phyloP scores from a whole-genome alignment of 2,113 vertebrate genomes.

The Anolis carolinensis region DNA sequence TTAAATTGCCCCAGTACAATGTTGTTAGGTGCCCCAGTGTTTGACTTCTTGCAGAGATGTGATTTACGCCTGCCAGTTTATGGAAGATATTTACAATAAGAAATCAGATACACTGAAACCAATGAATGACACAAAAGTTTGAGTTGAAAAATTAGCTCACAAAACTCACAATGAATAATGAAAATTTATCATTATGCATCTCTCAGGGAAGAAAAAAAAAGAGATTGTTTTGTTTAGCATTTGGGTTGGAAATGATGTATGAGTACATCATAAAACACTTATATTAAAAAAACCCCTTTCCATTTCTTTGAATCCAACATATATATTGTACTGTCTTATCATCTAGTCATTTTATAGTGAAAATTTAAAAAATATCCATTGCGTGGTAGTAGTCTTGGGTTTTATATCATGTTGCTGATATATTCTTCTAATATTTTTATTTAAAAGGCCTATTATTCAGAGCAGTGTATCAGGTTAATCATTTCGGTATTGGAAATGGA shows the following conservation, averaged over 20 bases:
- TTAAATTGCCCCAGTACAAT: neutral
- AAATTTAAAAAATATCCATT: slow-evolving; percentile 79
- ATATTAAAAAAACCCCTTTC: slow-evolving; percentile 73
- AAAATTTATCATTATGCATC: slow-evolving; percentile 76
- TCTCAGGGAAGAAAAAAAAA: slow-evolving; percentile 54
- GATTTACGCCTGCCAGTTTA: slow-evolving; percentile 45
- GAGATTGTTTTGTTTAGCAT: slow-evolving; percentile 76
- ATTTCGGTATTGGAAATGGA: slow-evolving; percentile 72
- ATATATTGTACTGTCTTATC: slow-evolving; percentile 80
- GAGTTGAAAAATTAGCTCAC: slow-evolving; percentile 74
- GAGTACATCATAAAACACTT: slow-evolving; percentile 77
- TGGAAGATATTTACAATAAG: slow-evolving; percentile 58
- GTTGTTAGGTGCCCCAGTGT: neutral
- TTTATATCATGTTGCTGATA: slow-evolving; percentile 77
- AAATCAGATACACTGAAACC: slow-evolving; percentile 67
- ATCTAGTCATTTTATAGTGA: slow-evolving; percentile 77
- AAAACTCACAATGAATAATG: slow-evolving; percentile 66
- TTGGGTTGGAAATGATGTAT: slow-evolving; percentile 79
- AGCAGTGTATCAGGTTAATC: slow-evolving; percentile 59
- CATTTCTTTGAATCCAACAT: slow-evolving; percentile 76
- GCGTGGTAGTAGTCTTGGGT: slow-evolving; percentile 67
- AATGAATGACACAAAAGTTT: slow-evolving; percentile 77
- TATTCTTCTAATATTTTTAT: slow-evolving; percentile 79
- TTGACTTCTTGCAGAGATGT: slow-evolving; percentile 25
- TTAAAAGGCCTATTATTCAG: slow-evolving; percentile 77